Evolutionary conservation across 2,797 vertebrate genomes (phyloP), one percentile per base, ranked within the genome.

Genomic region (Lutjanus campechanus): DNA sequence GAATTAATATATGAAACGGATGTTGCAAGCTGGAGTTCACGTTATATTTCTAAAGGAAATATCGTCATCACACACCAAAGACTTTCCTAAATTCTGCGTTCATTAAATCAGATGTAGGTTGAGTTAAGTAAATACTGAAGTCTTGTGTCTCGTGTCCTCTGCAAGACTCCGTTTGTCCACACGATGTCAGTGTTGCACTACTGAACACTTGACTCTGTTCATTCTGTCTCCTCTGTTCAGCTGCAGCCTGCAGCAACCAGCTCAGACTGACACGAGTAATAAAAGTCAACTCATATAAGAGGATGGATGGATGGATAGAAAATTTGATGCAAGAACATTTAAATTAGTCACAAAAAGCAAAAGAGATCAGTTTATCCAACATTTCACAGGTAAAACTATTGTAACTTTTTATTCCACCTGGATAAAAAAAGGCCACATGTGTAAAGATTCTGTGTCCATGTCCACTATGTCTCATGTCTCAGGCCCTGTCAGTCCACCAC

Each of bases 171-270:
- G 0, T 15, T 16, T 3, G 1, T 63, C 91, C 93, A 93, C 92
- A 89, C 1, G 89, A 79, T 91, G 92, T 10, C 93, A 94, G 85
- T 86, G 82, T 81, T 82, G 91, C 59, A 0, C 88, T 86, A 68
- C 55, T 67, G 25, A 83, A 72, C 0, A 40, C 29, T 41, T 16
- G 5, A 0, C 7, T 20, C 7, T 20, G 15, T 10, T 60, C 22
- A 0, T 19, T 10, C 43, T 10, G 20, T 13, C 20, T 53, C 40
- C 6, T 54, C 49, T 1, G 2, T 12, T 58, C 17, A 46, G 44
- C 44, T 46, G 29, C 44, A 2, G 9, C 60, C 29, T 51, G 56
- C 15, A 6, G 20, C 50, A 41, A 16, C 9, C 46, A 43, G 1
- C 36, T 49, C 0, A 13, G 50, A 51, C 46, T 40, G 17, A 22